Evolutionary conservation across 2,797 vertebrate species (phyloP), one percentile per base, ranked within the genome.

Genomic region (Notolepis coatsorum): DNA sequence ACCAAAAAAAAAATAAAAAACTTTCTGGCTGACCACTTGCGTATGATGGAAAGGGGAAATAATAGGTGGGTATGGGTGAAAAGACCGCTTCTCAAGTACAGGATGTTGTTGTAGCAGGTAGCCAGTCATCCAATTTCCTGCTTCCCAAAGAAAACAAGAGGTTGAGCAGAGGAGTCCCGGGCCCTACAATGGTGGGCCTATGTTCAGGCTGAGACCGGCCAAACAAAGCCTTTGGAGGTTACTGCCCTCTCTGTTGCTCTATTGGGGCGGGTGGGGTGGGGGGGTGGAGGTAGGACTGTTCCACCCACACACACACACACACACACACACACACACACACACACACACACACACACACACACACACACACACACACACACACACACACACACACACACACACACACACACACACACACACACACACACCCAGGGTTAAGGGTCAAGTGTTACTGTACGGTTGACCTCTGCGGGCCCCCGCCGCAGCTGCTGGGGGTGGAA

Each of bases 101-200:
- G 92, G 93, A 93, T 94, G 93, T 93, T 94, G 92, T 93, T 93
- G 89, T 93, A 93, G 92, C 92, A 94, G 92, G 93, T 94, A 93
- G 92, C 89, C 91, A 93, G 92, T 94, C 92, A 91, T 93, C 91
- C 92, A 93, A 94, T 94, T 94, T 94, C 93, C 93, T 93, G 92
- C 91, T 93, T 93, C 93, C 91, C 91, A 92, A 93, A 93, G 92
- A 93, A 94, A 93, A 93, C 91, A 94, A 86, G 90, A 85, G 84
- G 82, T 62, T 20, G 74, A 89, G 87, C 88, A 82, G 49, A 71
- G 84, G 84, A 83, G 82, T 90, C 86, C 80, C 76, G 84, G 65
- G 67, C 80, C 86, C 80, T 79, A 94, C 93, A 94, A 93, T 93
- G 84, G 90, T 72, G 81, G 79, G 89, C 89, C 91, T 93, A 88